Base-by-base conservation (phyloP, 1,140 invertebrate species). In the Drosophila rufa region DNA sequence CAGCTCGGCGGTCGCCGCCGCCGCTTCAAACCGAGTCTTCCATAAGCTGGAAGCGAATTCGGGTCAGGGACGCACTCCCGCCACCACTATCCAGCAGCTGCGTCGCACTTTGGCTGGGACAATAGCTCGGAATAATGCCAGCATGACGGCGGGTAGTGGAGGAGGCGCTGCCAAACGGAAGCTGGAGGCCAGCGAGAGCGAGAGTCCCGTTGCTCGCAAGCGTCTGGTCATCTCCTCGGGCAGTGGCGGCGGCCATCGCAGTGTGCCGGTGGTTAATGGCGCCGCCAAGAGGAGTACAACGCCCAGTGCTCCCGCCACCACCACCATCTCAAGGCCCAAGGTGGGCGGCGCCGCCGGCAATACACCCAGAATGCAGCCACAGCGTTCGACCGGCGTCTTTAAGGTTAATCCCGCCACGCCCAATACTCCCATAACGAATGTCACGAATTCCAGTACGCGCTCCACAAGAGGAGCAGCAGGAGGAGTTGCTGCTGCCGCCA, bases 51-150 rank as follows among this genome's bases (percentile, higher is more conserved):
- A 60, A 30, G 43, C 27, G 1, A 45, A 36, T 36, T 62, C 62
- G 57, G 0, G n/a, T 36, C 5, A 56, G 25, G 48, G 57, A n/a
- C 36, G 36, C 19, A 48, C 19, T 2, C 12, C 60, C 2, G 27
- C 30, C 12, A 76, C 59, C 17, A 61, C 71, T n/a, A 47, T 91
- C 38, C 89, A 91, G 17, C 89, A 91, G 17, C 12, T 91, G 59
- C 76, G 89, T 11, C 79, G 89, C 50, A 73, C 53, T 15, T 71
- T 91, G 25, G 48, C 57, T 8, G 30, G 43, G 0, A 60, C 59
- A 46, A 45, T 79, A 45, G 53, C 56, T 3, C 69, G 78, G 2
- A 51, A 36, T n/a, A 64, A 60, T 25, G 57, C 27, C 36, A 77
- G 56, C 12, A 2, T 82, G n/a, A 46, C 27, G 6, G 59, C 57